Conservation (phyloP, 1,140 invertebrate genomes). For the Harlomillsia oculata region DNA sequence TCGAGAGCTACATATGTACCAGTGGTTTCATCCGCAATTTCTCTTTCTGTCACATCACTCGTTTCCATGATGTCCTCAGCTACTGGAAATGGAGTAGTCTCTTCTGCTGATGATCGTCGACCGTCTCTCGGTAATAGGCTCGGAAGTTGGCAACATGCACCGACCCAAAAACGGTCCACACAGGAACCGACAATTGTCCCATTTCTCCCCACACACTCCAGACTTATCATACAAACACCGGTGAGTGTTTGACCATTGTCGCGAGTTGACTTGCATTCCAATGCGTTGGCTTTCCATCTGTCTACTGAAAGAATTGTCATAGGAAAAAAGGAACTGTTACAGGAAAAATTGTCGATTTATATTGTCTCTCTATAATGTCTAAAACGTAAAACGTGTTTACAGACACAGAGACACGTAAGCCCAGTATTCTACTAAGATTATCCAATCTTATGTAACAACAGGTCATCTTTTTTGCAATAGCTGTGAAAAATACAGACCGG, state of each 20-base stretch:
- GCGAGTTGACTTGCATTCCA: constrained; percentile 20
- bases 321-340: too few species aligned
- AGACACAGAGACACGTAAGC: too few species aligned
- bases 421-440: too few species aligned
- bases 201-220: constrained; percentile 67
- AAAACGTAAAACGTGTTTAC: too few species aligned
- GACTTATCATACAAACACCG: constrained; percentile 88
- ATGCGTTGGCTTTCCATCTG: constrained; percentile 24
- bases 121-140: not conserved
- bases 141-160: constrained; percentile 61
- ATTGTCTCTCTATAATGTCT: too few species aligned
- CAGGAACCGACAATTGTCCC: constrained; percentile 78
- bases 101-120: not conserved
- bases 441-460: too few species aligned
- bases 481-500: too few species aligned
- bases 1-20: not conserved
- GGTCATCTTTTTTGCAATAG: too few species aligned
- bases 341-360: too few species aligned
- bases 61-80: not conserved
- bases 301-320: too few species aligned
- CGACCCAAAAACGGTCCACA: constrained; percentile 82
- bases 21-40: not conserved
- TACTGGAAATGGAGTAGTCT: not conserved
- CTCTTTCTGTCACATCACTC: not conserved
- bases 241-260: constrained; percentile 3